Percentiles rank a stretch among this genome's conserved stretches.
phyloP scores from a whole-genome alignment of 2,888 invertebrate species.

The Drosophila kokeensis region DNA sequence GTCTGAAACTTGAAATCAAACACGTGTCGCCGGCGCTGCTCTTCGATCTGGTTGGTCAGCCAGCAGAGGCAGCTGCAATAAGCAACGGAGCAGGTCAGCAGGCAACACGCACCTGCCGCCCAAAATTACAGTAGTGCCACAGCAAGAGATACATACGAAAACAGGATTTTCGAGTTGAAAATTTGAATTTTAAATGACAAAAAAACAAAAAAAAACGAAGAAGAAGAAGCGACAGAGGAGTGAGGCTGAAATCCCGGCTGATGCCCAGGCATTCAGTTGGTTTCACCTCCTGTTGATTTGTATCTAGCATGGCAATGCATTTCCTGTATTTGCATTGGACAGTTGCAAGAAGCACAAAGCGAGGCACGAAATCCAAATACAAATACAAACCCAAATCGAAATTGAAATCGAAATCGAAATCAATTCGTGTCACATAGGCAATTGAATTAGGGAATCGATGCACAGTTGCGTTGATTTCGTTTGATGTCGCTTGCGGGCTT shows the following conservation, averaged over 20 bases:
- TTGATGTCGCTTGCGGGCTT: slow-evolving; percentile 46
- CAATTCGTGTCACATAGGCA: slow-evolving; percentile 73
- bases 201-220: slow-evolving; percentile 13
- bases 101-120: slow-evolving; percentile 66
- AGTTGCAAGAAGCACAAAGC: slow-evolving; percentile 5
- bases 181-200: slow-evolving; percentile 68
- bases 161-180: slow-evolving; percentile 69
- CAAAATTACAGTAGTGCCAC: slow-evolving; percentile 65
- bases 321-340: slow-evolving; percentile 49
- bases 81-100: slow-evolving; percentile 11
- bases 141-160: slow-evolving; percentile 38
- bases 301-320: slow-evolving; percentile 54
- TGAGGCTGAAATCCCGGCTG: slow-evolving; percentile 21
- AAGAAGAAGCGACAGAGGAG: background rate
- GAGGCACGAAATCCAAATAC: background rate
- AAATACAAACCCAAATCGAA: background rate
- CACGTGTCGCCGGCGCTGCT: slow-evolving; percentile 69
- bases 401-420: slow-evolving; percentile 52
- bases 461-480: slow-evolving; percentile 22
- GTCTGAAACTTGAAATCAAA: slow-evolving; percentile 76
- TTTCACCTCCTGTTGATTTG: slow-evolving; percentile 31
- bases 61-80: slow-evolving; percentile 55
- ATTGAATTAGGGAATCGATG: slow-evolving; percentile 62
- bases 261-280: slow-evolving; percentile 3
- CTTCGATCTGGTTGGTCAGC: slow-evolving; percentile 68